Evolutionary conservation across 1,140 invertebrate genomes (phyloP).

Genomic region (Idris sp.): DNA sequence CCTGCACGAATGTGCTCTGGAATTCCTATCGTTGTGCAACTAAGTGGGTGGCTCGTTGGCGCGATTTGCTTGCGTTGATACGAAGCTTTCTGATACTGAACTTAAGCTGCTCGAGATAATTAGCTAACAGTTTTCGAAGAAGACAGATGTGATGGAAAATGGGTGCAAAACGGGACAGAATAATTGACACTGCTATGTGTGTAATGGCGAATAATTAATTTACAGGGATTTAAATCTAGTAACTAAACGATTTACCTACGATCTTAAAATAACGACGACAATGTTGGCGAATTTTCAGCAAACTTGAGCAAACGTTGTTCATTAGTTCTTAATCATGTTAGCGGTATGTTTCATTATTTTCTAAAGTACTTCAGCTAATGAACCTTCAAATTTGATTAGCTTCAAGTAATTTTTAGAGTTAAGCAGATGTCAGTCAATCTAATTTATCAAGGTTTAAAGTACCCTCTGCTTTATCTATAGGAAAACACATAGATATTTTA

Average conservation of each 20-base stretch:
- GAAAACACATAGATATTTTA: no score
- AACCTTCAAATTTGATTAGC: no score
- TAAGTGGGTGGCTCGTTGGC: constrained; percentile 59
- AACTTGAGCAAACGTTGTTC: no score
- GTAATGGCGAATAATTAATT: constrained; percentile 37
- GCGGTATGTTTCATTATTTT: no score
- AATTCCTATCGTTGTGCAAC: constrained; percentile 57
- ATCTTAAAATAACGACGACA: constrained; percentile 3
- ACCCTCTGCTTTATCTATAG: no score
- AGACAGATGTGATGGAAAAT: constrained; percentile 35
- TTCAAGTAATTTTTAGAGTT: no score
- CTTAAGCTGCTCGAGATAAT: constrained; percentile 53
- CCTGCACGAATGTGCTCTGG: constrained; percentile 57
- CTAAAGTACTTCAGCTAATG: no score
- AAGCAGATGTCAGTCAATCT: no score
- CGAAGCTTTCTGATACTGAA: constrained; percentile 35
- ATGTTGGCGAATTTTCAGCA: no score
- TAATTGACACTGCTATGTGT: constrained; percentile 44
- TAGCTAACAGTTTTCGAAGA: constrained; percentile 46
- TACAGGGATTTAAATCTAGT: constrained; percentile 17
- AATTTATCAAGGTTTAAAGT: no score
- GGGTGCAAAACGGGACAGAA: constrained; percentile 14
- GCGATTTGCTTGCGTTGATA: constrained; percentile 42
- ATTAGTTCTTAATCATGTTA: no score
- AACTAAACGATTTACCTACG: no score